Base-by-base conservation (phyloP, 2,113 vertebrate genomes). In the Oophaga pumilio region DNA sequence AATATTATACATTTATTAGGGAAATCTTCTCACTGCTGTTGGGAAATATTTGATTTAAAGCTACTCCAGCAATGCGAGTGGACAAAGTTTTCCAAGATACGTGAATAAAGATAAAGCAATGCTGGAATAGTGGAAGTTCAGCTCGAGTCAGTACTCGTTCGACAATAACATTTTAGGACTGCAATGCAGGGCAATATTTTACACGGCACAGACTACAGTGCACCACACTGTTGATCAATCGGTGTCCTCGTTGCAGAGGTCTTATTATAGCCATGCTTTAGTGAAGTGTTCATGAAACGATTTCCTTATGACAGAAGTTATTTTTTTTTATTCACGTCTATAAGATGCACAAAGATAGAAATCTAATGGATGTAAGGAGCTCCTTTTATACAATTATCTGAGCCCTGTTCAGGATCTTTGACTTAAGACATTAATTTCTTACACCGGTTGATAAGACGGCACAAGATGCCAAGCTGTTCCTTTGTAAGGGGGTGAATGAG, bases 161-260 rank as follows among this genome's bases (percentile, higher is more conserved):
- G 53, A 56, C 53, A 56, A 12, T 69, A 28, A 14, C 2, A 28
- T 69, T 14, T 12, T 26, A 14, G 66, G 26, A 28, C 66, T 69
- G 66, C 66, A 69, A 69, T 69, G 66, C 24, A 26, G 66, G 26
- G 66, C 66, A 28, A 69, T 69, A 69, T 69, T 26, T 69, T 69
- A 69, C 24, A 26, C 66, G 5, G 66, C 24, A 69, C 13, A 26
- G 66, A 26, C 66, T 10, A 69, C n/a, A 14, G 62, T 24, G 62
- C 22, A 24, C 18, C 24, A 4, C 26, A 69, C n/a, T 24, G n/a
- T 24, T n/a, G 22, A 66, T 9, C n/a, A 66, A 4, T n/a, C 64
- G n/a, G 9, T 24, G 64, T n/a, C n/a, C n/a, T 7, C 9, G 8
- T 66, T 24, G 22, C n/a, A 66, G 10, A 24, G 64, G 24, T 24